Base-by-base conservation (phyloP, 2,888 invertebrate species). In the Ophion costatus region DNA sequence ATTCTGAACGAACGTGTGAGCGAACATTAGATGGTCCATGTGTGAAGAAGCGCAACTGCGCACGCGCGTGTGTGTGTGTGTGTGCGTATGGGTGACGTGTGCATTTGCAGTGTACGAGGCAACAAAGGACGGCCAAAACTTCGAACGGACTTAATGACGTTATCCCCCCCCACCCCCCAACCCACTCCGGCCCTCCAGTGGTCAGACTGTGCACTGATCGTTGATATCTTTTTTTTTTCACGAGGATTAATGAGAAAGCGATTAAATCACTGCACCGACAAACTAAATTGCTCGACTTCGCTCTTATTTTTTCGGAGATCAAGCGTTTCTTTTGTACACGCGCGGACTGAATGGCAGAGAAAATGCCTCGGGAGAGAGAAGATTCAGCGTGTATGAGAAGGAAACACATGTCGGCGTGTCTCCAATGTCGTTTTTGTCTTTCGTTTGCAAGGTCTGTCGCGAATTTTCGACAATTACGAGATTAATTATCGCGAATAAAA, bases 71-170 rank as follows among this genome's bases (percentile, higher is more conserved):
- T 59, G 66, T 71, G 75, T 73, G 14, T 63, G 45, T 20, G 78
- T 51, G 61, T 38, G 42, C 29, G 77, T 11, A 24, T 22, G 67
- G n/a, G 67, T 51, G 64, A 69, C 14, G 75, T 51, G 70, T 64
- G 70, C 45, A 24, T 63, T 22, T 42, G 74, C 75, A 63, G 64
- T 61, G 57, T 33, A 45, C 22, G 69, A 45, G 45, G 29, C 77
- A 74, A 74, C 78, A 63, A 80, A 84, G 67, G 69, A 84, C 64
- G 82, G 80, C 59, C 78, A 38, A 80, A 79, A 63, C 66, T 76
- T 75, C 59, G 70, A 78, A 73, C 29, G 56, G 73, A 77, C 69
- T 66, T 63, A 38, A 67, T 63, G 42, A 73, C 67, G 74, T 29
- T 22, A n/a, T 61, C 11, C 11, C 45, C 20, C 17, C 24, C 42